Evolutionary conservation across 2,888 invertebrate species (phyloP), one percentile per base, ranked within the genome.

Genomic region (Endotricha flammealis): DNA sequence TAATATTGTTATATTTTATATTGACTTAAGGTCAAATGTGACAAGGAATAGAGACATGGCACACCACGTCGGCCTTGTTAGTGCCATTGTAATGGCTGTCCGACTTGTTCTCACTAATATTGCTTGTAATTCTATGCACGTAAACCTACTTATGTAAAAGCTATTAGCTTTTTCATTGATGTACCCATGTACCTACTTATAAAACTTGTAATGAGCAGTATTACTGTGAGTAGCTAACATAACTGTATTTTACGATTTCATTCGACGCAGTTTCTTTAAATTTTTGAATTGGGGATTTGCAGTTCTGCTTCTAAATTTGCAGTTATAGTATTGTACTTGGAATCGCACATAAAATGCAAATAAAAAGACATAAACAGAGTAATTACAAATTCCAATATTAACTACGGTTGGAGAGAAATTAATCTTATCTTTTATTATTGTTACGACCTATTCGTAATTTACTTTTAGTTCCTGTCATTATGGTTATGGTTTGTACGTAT

Each of bases 61-160:
- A 64, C 59, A 52, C 50, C 50, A 53, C 50, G 57, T 55, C 54
- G 58, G 55, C 66, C 67, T 72, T 67, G 71, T 76, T 75, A 74
- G 67, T 55, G 56, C 66, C 51, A 68, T 72, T 73, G 71, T 72
- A 48, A 51, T 63, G 50, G 52, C 52, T 51, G 47, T 40, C 51
- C 57, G 45, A 41, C 36, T 37, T 28, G 32, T 36, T 28, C 9
- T 44, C 41, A 34, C 36, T 38, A 37, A 41, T 41, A 24, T 12
- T 23, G 27, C 29, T 22, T 23, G 30, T 34, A 22, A 39, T 20
- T 28, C 23, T 9, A 6, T 10, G 2, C 36, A 4, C 30, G 20
- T 31, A 27, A 36, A 30, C 17, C 11, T 8, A 27, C 12, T 13
- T 28, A 14, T 12, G 22, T 25, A 22, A 29, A n/a, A n/a, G n/a